These are phyloP conservation scores for Mythimna vitellina DNA, from an alignment of 2,888 invertebrate species.

Conservation along the genomic window DNA sequence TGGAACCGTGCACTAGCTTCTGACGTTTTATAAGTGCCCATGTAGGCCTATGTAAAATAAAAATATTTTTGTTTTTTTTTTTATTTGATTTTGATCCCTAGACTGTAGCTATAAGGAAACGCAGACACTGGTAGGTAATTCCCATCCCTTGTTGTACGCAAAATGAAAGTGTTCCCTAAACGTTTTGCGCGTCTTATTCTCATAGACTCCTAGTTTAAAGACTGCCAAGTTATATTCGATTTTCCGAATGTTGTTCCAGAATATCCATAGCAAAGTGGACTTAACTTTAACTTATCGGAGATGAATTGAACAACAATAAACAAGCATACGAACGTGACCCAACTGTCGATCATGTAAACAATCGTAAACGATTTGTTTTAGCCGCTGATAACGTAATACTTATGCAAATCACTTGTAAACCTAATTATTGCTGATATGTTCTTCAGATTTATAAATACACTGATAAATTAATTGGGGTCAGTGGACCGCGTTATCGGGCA, in stretches of 20 bases:
- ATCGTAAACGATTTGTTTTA: conserved; percentile 13
- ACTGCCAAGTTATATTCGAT: no score
- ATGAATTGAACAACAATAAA: not conserved
- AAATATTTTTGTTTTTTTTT: no score
- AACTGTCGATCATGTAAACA: not conserved
- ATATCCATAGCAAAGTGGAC: not conserved
- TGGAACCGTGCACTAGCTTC: no score
- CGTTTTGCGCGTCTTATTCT: no score
- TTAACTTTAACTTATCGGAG: not conserved
- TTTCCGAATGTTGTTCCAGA: not conserved
- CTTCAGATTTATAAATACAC: conserved; percentile 53
- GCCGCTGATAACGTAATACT: conserved; percentile 24
- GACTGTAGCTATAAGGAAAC: no score
- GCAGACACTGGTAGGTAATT: no score
- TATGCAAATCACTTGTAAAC: conserved; percentile 46
- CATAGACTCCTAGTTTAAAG: no score
- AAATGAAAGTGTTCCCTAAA: no score
- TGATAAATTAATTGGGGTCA: conserved; percentile 50
- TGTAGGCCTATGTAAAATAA: no score
- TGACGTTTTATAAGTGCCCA: no score
- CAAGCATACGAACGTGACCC: conserved; percentile 9
- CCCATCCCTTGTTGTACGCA: no score
- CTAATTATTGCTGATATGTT: conserved; percentile 46
- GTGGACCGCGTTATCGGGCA: conserved; percentile 38
- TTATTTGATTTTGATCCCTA: no score